Evolutionary conservation across 2,113 vertebrate genomes (phyloP), one percentile per base, ranked within the genome.

Genomic region (Herpailurus yagouaroundi): DNA sequence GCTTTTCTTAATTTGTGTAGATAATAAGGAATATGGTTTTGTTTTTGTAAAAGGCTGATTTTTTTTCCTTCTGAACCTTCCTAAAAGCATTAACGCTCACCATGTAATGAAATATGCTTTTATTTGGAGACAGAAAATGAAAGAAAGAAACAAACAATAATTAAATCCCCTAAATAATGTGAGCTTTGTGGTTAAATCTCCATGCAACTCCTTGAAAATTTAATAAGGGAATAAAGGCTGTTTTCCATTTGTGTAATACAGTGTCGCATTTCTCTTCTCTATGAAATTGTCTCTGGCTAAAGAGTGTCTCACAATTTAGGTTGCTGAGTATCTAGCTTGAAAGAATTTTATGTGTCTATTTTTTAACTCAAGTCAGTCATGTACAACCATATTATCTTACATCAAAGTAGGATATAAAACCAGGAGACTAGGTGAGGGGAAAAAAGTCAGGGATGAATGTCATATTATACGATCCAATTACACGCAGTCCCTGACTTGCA

Each of bases 391-490:
- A 98, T 98, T 98, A 98, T 97, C 97, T 97, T 96, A 97, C 77
- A 97, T 98, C 97, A 97, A 96, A 97, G 94, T 48, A 94, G 96
- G 95, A 97, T 93, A 98, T 98, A 98, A 98, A 98, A 97, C 94
- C 88, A 96, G 79, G 95, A 93, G 97, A 91, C 94, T 96, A 97
- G 97, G 93, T 97, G 94, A 97, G 87, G 80, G 80, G 93, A 80
- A 89, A 97, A 97, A 97, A 97, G 94, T 95, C 97, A 92, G 95
- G 48, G 95, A 98, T 97, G 98, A 98, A 98, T 98, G 98, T 98
- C 98, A 98, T 97, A 96, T 97, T 98, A 98, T 98, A 98, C 5
- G 97, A 98, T 97, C 97, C 97, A 98, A 98, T 98, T 98, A 98
- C 93, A 97, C 94, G 74, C 81, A 91, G 93, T 94, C 91, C 82